These are phyloP conservation scores for Acanthoscelides obtectus DNA, from an alignment of 2,888 invertebrate species.

Conservation along the genomic window DNA sequence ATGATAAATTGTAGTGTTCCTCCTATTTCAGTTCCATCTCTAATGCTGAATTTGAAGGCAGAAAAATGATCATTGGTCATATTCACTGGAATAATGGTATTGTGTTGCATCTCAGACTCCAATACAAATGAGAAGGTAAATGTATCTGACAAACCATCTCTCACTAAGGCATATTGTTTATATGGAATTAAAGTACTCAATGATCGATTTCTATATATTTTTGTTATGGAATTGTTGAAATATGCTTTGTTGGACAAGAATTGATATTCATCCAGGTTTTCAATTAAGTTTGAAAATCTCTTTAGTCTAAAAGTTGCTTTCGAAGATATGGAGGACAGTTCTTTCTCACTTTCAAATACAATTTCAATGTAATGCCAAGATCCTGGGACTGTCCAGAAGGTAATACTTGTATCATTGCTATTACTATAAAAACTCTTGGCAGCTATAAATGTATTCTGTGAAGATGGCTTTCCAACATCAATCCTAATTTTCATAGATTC, in stretches of 20 bases:
- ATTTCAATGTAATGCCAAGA: conserved; percentile 58
- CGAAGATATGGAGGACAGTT: conserved; percentile 2
- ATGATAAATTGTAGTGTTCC: conserved; percentile 72
- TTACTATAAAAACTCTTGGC: conserved; percentile 17
- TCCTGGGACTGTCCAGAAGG: conserved; percentile 55
- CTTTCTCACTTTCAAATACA: conserved; percentile 26
- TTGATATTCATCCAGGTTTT: conserved; percentile 10
- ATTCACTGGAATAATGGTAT: conserved; percentile 62
- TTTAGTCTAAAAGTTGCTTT: neutral
- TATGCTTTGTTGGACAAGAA: conserved; percentile 15
- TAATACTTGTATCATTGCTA: conserved; percentile 17
- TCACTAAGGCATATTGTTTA: conserved; percentile 43
- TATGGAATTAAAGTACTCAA: conserved; percentile 30
- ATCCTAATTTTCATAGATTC: conserved; percentile 45
- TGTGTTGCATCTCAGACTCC: conserved; percentile 53
- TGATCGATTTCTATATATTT: conserved; percentile 18
- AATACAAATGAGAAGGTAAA: conserved; percentile 74
- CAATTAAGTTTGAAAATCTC: conserved; percentile 11
- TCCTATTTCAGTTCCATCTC: conserved; percentile 70
- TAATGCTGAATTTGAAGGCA: conserved; percentile 65
- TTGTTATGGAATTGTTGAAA: conserved; percentile 19
- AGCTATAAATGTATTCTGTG: conserved; percentile 50
- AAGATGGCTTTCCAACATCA: conserved; percentile 35
- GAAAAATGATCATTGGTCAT: conserved; percentile 61
- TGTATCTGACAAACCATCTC: conserved; percentile 67